Percentiles rank a stretch among this genome's conserved stretches.
phyloP scores from a whole-genome alignment of 2,888 invertebrate genomes.

The Nineta flava region DNA sequence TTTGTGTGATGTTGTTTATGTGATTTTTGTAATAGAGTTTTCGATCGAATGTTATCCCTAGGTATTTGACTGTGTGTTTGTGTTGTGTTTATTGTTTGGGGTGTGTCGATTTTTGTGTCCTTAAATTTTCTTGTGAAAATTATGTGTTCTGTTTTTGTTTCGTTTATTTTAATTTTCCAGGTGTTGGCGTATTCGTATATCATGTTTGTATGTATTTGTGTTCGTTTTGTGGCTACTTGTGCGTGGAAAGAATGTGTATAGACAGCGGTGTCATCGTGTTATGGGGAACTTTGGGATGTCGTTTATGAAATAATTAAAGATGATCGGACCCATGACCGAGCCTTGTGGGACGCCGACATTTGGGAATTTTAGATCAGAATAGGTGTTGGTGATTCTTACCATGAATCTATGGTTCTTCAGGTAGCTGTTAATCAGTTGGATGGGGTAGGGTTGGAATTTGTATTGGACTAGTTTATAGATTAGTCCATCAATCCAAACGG shows the following conservation, averaged over 20 bases:
- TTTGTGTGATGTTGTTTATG: constrained; percentile 7
- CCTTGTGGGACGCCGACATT: constrained; percentile 13
- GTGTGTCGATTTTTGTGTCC: neutral
- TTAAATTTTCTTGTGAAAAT: too few relatives aligned
- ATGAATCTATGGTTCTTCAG: constrained; percentile 12
- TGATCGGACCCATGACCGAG: constrained; percentile 11
- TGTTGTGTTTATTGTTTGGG: constrained; percentile 5
- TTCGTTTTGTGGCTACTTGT: constrained; percentile 9
- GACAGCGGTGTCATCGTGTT: constrained; percentile 14
- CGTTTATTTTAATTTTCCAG: too few relatives aligned
- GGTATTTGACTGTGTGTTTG: constrained; percentile 3
- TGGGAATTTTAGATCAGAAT: constrained; percentile 9
- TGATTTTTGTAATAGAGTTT: neutral
- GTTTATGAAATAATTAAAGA: constrained; percentile 12
- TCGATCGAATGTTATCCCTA: neutral
- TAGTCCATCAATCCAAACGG: constrained; percentile 19
- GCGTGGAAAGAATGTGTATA: neutral
- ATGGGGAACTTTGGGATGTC: constrained; percentile 10
- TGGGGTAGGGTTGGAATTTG: constrained; percentile 13
- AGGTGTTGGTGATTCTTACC: constrained; percentile 12
- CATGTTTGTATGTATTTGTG: too few relatives aligned
- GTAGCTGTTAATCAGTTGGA: constrained; percentile 15
- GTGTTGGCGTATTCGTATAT: too few relatives aligned
- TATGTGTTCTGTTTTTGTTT: too few relatives aligned
- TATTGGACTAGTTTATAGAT: constrained; percentile 16